Conservation (phyloP, 2,797 vertebrate species). For the Pseudotriccus pelzelni region DNA sequence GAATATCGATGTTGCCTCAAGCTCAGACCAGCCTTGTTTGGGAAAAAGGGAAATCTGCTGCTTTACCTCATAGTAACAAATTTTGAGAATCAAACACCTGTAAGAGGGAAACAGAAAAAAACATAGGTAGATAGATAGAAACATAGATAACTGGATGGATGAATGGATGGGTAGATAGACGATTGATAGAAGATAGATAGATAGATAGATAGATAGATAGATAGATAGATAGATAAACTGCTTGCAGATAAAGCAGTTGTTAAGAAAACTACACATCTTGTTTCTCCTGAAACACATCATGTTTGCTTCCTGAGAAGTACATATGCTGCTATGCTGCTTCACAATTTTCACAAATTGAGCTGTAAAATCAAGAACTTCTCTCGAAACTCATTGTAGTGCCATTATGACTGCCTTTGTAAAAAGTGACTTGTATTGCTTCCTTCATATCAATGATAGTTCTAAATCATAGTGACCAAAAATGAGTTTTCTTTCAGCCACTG, state of each 20-base stretch:
- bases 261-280: neutral
- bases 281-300: no score
- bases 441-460: neutral
- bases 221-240: neutral
- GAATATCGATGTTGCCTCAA: neutral
- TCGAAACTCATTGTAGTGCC: conserved; percentile 11
- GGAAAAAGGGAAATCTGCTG: neutral
- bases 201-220: neutral
- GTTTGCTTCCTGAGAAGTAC: neutral
- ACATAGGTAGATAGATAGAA: no score
- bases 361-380: conserved; percentile 7
- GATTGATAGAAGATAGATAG: neutral
- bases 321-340: neutral
- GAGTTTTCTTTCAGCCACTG: neutral
- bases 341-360: conserved; percentile 16
- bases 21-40: neutral
- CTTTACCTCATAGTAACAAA: neutral
- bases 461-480: neutral
- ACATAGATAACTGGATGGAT: no score
- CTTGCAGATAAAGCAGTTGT: neutral
- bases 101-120: neutral
- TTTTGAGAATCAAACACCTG: neutral
- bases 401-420: neutral
- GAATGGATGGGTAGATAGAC: no score
- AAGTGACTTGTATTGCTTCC: neutral